These are phyloP conservation scores for Dinothrombium tinctorium DNA, from an alignment of 1,140 invertebrate genomes.

Conservation along the genomic window DNA sequence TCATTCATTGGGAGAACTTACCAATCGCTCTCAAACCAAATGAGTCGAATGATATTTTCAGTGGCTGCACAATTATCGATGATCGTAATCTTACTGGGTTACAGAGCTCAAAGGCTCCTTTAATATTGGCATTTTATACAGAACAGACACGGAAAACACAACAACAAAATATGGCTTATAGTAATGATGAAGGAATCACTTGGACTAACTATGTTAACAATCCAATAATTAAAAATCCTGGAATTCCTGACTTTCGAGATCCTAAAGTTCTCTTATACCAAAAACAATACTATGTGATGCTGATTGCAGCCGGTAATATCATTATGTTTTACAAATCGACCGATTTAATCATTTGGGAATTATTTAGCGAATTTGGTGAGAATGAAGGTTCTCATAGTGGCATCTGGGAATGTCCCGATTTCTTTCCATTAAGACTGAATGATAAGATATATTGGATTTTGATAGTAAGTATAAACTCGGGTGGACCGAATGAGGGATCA, in stretches of 20 bases:
- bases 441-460: neutral
- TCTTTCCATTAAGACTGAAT: neutral
- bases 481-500: neutral
- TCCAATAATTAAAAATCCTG: slow-evolving; percentile 1
- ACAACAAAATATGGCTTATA: neutral
- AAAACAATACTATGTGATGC: slow-evolving; percentile 6
- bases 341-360: slow-evolving; percentile 3
- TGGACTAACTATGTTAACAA: slow-evolving; percentile 3
- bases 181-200: neutral
- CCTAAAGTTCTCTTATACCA: slow-evolving; percentile 4
- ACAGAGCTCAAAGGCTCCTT: neutral
- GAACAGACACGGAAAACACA: no score
- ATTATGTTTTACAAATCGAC: slow-evolving; percentile 7
- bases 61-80: slow-evolving; percentile 5
- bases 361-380: slow-evolving; percentile 1
- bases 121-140: no score
- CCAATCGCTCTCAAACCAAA: slow-evolving; percentile 2
- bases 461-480: neutral
- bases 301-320: slow-evolving; percentile 5
- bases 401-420: slow-evolving; percentile 7
- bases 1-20: slow-evolving; percentile 3
- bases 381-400: neutral
- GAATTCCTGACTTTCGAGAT: slow-evolving; percentile 4
- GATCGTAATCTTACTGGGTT: slow-evolving; percentile 4
- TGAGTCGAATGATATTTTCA: neutral